phyloP scores from a whole-genome alignment of 2,797 vertebrate genomes.

The Loriculus beryllinus region DNA sequence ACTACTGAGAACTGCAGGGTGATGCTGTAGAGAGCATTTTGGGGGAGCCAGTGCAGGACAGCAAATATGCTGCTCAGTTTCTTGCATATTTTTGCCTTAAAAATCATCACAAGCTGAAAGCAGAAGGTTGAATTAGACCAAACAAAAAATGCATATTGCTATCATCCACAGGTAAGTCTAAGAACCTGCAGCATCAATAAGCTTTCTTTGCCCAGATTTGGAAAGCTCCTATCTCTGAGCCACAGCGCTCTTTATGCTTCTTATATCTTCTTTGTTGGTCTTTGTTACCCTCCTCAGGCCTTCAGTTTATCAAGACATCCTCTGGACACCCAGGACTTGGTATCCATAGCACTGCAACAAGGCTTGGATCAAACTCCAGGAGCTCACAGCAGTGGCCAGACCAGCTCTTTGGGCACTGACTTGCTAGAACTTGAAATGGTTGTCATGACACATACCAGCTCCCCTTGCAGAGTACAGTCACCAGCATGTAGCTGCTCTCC shows the following conservation, averaged over 20 bases:
- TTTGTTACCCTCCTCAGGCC: background rate
- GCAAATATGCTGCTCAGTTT: background rate
- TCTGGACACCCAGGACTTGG: background rate
- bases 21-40: background rate
- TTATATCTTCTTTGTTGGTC: background rate
- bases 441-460: rapidly evolving
- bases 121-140: background rate
- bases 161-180: background rate
- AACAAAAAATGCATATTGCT: background rate
- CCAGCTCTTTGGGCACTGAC: background rate
- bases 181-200: background rate
- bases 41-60: background rate
- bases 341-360: background rate
- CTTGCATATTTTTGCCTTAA: background rate
- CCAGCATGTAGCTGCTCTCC: background rate
- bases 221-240: background rate
- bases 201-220: background rate
- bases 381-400: background rate
- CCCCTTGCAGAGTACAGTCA: background rate
- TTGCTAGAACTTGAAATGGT: background rate
- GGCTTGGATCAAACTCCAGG: background rate
- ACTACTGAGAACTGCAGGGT: background rate
- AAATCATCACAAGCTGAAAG: background rate
- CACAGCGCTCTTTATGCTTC: background rate
- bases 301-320: background rate